Base-by-base conservation (phyloP, 1,140 invertebrate genomes). In the Tenebrio molitor region DNA sequence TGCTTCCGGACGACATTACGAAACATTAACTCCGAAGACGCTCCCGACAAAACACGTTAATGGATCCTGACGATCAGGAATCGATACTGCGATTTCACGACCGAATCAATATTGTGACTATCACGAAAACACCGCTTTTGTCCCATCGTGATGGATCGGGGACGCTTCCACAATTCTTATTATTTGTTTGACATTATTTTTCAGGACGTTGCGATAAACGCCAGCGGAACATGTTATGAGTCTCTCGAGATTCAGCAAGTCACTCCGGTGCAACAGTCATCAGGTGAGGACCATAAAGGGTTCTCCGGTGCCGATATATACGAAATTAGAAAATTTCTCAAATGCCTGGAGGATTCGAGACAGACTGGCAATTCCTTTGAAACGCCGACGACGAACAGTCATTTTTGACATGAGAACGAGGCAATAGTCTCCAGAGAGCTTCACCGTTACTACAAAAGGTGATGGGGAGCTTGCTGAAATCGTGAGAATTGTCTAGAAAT, bases 181-280 rank as follows among this genome's bases (percentile, higher is more conserved):
- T 44, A 25, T 23, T 23, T 66, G 36, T 66, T 66, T 44, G 42
- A 66, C 36, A 36, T 44, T 41, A 66, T 23, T 66, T 29, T 34
- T 66, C 36, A 12, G 21, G 42, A 66, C 44, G 23, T 44, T 44
- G 19, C 36, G 36, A 66, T 44, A 65, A 63, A 42, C 17, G 21
- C 21, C 58, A 19, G 17, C 53, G 44, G 21, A 65, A 50, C 42
- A 50, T 62, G 69, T 44, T 71, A 64, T 71, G 29, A 46, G 41
- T 72, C 71, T 65, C 71, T 17, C 17, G 71, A 67, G 71, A 64
- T 53, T 65, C 19, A 67, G 71, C 71, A 72, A 72, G 71, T 72
- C 71, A 72, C 36, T 36, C 34, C 50, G 33, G 21, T 66, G 71
- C 71, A 72, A 72, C 71, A 36, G 71, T 41, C 65, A 70, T 50